Percentiles rank a stretch among this genome's conserved stretches.
Evolutionary conservation across 2,797 vertebrate genomes (phyloP).

Genomic region (Sphaeramia orbicularis): DNA sequence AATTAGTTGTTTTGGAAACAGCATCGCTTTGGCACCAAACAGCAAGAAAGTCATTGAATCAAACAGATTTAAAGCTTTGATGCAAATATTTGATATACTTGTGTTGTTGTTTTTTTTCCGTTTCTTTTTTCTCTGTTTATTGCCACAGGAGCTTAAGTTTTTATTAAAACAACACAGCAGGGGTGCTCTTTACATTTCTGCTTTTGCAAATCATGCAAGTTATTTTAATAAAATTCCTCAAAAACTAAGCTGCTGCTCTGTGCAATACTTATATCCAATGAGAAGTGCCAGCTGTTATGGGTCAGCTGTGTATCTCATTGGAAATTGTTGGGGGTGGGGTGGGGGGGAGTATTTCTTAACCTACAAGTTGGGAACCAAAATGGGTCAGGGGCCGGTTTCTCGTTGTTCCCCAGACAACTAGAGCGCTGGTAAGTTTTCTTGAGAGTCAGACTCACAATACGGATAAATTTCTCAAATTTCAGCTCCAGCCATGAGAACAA

Average conservation of each 20-base stretch:
- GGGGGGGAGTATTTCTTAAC: conserved; percentile 40
- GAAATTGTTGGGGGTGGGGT: conserved; percentile 35
- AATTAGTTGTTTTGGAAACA: conserved; percentile 46
- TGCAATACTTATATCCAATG: conserved; percentile 4
- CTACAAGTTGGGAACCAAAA: conserved; percentile 49
- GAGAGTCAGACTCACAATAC: conserved; percentile 34
- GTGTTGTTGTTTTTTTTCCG: not conserved
- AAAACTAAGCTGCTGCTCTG: not conserved
- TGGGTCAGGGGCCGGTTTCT: conserved; percentile 42
- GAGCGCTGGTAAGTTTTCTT: conserved; percentile 45
- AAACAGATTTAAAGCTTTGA: conserved; percentile 29
- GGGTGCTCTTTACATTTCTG: conserved; percentile 1
- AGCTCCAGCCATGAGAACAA: conserved; percentile 48
- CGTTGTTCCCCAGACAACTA: conserved; percentile 24
- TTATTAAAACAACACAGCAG: not conserved
- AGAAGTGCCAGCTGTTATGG: conserved; percentile 29
- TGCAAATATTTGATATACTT: conserved; percentile 3
- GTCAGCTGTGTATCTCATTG: conserved; percentile 54
- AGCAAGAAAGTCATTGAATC: conserved; percentile 26
- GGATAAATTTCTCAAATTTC: conserved; percentile 65
- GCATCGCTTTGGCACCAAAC: conserved; percentile 27
- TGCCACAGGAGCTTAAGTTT: conserved; percentile 3
- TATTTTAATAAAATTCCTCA: not conserved
- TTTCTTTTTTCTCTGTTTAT: conserved; percentile 1
- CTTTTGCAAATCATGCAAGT: not conserved